Conservation (phyloP, 2,888 invertebrate genomes). For the Branchipolynoe longqiensis region DNA sequence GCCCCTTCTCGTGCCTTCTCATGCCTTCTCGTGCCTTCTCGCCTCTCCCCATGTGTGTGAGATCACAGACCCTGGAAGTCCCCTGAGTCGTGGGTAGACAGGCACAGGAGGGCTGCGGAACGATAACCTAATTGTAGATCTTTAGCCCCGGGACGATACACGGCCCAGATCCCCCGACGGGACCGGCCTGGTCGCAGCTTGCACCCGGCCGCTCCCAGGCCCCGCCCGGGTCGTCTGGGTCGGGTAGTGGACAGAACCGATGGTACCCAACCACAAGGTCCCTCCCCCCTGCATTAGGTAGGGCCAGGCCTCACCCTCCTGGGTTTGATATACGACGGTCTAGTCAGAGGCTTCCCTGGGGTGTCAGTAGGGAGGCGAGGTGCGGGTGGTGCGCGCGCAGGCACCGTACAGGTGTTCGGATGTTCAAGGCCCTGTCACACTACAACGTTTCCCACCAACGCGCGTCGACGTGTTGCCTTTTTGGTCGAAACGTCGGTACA, state of each 20-base stretch:
- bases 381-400: too few relatives aligned
- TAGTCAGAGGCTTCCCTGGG: too few relatives aligned
- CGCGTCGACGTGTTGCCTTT: too few relatives aligned
- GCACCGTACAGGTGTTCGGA: too few relatives aligned
- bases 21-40: slow-evolving; percentile 30
- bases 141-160: slow-evolving; percentile 21
- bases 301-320: too few relatives aligned
- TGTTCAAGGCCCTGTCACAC: too few relatives aligned
- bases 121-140: slow-evolving; percentile 35
- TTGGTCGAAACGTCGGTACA: too few relatives aligned
- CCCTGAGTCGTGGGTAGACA: neutral
- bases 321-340: too few relatives aligned
- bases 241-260: neutral
- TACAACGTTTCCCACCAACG: too few relatives aligned
- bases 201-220: neutral
- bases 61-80: slow-evolving; percentile 33
- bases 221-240: slow-evolving; percentile 7
- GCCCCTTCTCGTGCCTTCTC: neutral
- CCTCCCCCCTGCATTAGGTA: too few relatives aligned
- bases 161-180: slow-evolving; percentile 13
- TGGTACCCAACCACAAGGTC: too few relatives aligned
- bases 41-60: slow-evolving; percentile 8
- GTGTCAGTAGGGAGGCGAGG: too few relatives aligned
- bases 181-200: neutral
- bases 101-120: neutral